Evolutionary conservation across 2,113 vertebrate genomes (phyloP), one percentile per base, ranked within the genome.

Genomic region (Trematomus loennbergii): DNA sequence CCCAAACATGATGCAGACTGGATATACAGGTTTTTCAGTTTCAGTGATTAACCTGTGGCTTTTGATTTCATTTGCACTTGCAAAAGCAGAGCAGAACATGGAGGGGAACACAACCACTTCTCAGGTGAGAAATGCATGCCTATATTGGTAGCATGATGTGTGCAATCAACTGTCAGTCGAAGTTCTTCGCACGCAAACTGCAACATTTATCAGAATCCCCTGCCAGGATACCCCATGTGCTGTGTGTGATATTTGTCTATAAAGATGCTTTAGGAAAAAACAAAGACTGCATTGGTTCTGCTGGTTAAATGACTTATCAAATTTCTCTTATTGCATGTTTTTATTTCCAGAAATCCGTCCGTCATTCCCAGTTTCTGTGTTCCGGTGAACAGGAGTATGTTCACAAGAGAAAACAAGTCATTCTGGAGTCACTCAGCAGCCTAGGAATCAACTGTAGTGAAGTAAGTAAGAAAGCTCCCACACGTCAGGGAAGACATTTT

Each of bases 371-470:
- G 6, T 54, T 66, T 55, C 50, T 91, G 58, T 90, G 85, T 65
- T 52, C 75, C 22, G 88, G 87, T 12, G 92, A 91, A 20, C 62
- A 61, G 61, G 49, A 90, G 1, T 91, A 79, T 33, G 60, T 93
- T n/a, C 3, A 63, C 46, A 40, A 70, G 70, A 91, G 87, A 71
- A 93, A 90, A 67, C 50, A 49, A 3, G 18, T 74, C 0, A 64
- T 88, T 36, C 72, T 86, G 72, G 20, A 90, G 60, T 67, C 88
- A 12, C 82, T 93, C 36, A 63, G 5, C 53, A 59, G 11, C 4
- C 73, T 90, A 74, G 75, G 60, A 17, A 78, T 89, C 67, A 81
- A 78, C 78, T 89, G 81, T 12, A 72, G 63, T 9, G 22, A 12
- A 52, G 90, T 91, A 85, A 84, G 82, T 58, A 16, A 61, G 0